Percentiles rank a stretch among this genome's conserved stretches.
Conservation (phyloP, 2,113 vertebrate genomes). For the Verasper variegatus region DNA sequence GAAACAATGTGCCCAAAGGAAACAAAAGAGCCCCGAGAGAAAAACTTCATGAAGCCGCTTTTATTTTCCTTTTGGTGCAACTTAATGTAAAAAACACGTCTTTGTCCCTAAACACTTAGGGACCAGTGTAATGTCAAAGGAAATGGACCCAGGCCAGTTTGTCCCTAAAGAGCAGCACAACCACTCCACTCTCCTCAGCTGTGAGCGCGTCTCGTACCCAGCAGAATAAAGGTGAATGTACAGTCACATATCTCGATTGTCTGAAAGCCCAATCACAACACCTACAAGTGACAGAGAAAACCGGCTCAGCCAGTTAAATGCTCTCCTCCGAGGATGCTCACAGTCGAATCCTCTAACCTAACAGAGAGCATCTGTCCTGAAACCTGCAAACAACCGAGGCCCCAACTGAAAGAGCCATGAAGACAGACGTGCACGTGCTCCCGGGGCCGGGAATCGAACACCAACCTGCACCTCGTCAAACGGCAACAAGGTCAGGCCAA, state of each 20-base stretch:
- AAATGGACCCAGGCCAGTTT: not conserved
- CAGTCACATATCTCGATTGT: not conserved
- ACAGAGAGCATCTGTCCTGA: constrained; percentile 20
- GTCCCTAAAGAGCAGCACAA: not conserved
- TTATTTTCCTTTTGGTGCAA: too few relatives aligned
- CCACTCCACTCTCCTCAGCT: not conserved
- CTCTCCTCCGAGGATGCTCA: constrained; percentile 8
- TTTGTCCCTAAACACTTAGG: not conserved
- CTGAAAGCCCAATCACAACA: not conserved
- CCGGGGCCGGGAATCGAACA: not conserved
- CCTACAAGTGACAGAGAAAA: not conserved
- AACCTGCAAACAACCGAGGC: constrained; percentile 2
- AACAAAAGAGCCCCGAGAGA: constrained; percentile 18
- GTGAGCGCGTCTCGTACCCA: not conserved
- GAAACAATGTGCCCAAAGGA: constrained; percentile 9
- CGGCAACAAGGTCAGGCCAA: constrained; percentile 29
- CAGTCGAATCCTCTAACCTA: not conserved
- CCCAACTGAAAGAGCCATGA: constrained; percentile 19
- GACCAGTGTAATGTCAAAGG: constrained; percentile 17
- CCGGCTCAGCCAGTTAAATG: not conserved
- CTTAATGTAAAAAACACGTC: not conserved
- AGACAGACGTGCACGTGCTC: too few relatives aligned
- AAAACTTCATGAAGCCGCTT: not conserved
- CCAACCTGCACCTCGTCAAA: constrained; percentile 36
- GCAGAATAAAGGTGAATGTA: not conserved